Evolutionary conservation across 1,140 invertebrate species (phyloP).

Genomic region (Drosophila sucinea): DNA sequence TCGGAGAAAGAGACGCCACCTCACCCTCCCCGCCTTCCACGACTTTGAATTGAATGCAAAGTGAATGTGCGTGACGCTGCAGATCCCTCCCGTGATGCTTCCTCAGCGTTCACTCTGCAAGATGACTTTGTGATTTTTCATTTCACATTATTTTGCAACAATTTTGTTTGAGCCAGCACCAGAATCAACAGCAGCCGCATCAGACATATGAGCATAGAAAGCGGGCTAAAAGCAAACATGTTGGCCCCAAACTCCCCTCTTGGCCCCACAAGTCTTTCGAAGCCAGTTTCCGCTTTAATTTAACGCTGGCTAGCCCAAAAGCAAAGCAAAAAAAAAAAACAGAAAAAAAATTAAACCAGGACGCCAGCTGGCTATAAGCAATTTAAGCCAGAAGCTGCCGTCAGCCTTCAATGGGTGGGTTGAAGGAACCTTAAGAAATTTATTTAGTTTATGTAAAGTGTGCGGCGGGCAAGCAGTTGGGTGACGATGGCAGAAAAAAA

Average conservation of each 20-base stretch:
- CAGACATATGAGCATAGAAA: constrained; percentile 66
- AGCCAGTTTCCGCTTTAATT: constrained; percentile 78
- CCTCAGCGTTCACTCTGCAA: constrained; percentile 1
- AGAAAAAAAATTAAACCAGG: constrained; percentile 26
- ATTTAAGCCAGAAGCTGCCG: constrained; percentile 67
- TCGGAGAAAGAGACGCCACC: constrained; percentile 30
- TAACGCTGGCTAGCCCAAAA: constrained; percentile 58
- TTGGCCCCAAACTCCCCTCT: constrained; percentile 23
- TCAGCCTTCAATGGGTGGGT: constrained; percentile 30
- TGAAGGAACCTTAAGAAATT: constrained; percentile 56
- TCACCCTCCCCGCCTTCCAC: no score
- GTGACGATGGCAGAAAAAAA: constrained; percentile 37
- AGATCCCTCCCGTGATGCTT: background rate
- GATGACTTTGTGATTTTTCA: constrained; percentile 80
- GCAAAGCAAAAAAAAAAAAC: constrained; percentile 1
- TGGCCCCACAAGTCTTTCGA: constrained; percentile 1
- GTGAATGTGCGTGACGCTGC: constrained; percentile 71
- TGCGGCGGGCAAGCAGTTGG: constrained; percentile 29
- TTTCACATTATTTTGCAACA: constrained; percentile 79
- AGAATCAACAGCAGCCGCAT: background rate
- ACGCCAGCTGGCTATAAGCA: constrained; percentile 55
- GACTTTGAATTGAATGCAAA: constrained; percentile 73
- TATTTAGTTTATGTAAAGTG: constrained; percentile 76
- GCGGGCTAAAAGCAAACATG: constrained; percentile 64
- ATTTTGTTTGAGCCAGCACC: constrained; percentile 50